These are phyloP conservation scores for Sphaeridia pumilis DNA, from an alignment of 2,888 invertebrate species.

Conservation along the genomic window DNA sequence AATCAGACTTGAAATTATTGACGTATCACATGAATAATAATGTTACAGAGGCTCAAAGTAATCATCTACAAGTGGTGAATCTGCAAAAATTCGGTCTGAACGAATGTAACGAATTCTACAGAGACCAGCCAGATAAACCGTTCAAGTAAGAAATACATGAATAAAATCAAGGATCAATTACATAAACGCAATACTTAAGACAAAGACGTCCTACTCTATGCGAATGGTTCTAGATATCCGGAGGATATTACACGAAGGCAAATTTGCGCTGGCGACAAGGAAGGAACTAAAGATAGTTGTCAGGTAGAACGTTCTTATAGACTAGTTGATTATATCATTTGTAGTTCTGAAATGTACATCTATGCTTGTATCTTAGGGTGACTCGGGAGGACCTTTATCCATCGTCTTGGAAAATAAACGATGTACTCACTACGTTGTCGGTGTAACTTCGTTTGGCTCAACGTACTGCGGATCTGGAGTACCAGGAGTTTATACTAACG, in stretches of 20 bases:
- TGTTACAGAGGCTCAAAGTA: slow-evolving; percentile 20
- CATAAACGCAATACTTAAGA: too few relatives aligned
- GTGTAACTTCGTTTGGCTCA: slow-evolving; percentile 12
- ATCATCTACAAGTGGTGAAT: slow-evolving; percentile 22
- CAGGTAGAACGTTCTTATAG: slow-evolving; percentile 9
- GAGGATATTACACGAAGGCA: slow-evolving; percentile 16
- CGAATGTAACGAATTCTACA: slow-evolving; percentile 21
- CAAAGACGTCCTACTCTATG: background rate
- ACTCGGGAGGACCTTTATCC: slow-evolving; percentile 17
- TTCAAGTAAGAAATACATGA: slow-evolving; percentile 6
- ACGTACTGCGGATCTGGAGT: slow-evolving; percentile 17
- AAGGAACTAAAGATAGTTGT: slow-evolving; percentile 20
- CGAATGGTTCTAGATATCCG: slow-evolving; percentile 8
- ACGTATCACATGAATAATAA: background rate
- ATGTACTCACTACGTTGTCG: slow-evolving; percentile 10
- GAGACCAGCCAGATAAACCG: slow-evolving; percentile 13
- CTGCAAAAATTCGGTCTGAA: slow-evolving; percentile 17
- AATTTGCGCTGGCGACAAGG: slow-evolving; percentile 21
- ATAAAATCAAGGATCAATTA: background rate
- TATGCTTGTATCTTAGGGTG: slow-evolving; percentile 13
- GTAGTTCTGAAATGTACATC: too few relatives aligned
- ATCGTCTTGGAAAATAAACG: background rate
- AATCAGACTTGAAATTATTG: background rate
- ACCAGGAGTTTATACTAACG: slow-evolving; percentile 33
- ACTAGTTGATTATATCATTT: too few relatives aligned